Conservation (phyloP, 2,113 vertebrate species). For the Semnornis frantzii region DNA sequence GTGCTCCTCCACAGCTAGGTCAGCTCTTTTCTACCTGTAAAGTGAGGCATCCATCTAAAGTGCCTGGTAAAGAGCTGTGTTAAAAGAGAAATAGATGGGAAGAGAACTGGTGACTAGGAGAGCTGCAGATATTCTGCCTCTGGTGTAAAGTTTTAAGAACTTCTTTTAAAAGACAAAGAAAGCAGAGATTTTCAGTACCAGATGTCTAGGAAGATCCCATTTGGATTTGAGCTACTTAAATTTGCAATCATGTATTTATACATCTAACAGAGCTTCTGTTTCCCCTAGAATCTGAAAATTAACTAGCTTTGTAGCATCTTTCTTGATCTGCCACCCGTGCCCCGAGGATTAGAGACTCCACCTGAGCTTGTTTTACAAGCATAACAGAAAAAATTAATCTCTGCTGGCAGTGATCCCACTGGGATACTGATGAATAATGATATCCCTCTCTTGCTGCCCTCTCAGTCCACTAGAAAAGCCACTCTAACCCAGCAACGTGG, state of each 20-base stretch:
- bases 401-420: constrained; percentile 86
- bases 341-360: constrained; percentile 88
- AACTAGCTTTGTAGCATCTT: constrained; percentile 91
- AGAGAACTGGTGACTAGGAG: background rate
- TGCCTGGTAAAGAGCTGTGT: constrained; percentile 8
- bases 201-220: constrained; percentile 85
- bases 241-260: constrained; percentile 90
- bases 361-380: constrained; percentile 91
- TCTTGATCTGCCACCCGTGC: constrained; percentile 89
- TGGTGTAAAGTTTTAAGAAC: constrained; percentile 75
- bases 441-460: constrained; percentile 87
- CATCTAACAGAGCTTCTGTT: constrained; percentile 87
- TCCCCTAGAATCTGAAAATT: constrained; percentile 88
- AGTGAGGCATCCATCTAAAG: background rate
- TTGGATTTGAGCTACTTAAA: constrained; percentile 87
- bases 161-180: constrained; percentile 78
- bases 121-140: constrained; percentile 62
- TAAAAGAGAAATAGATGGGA: background rate
- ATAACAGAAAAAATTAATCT: constrained; percentile 91
- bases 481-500: constrained; percentile 85
- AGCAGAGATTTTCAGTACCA: constrained; percentile 80
- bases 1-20: background rate
- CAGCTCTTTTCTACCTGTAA: background rate
- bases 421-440: constrained; percentile 91
- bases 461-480: constrained; percentile 88